These are phyloP conservation scores for Bolinopsis microptera DNA, from an alignment of 37 sponge, comb jelly and placozoan species.

Conservation along the genomic window DNA sequence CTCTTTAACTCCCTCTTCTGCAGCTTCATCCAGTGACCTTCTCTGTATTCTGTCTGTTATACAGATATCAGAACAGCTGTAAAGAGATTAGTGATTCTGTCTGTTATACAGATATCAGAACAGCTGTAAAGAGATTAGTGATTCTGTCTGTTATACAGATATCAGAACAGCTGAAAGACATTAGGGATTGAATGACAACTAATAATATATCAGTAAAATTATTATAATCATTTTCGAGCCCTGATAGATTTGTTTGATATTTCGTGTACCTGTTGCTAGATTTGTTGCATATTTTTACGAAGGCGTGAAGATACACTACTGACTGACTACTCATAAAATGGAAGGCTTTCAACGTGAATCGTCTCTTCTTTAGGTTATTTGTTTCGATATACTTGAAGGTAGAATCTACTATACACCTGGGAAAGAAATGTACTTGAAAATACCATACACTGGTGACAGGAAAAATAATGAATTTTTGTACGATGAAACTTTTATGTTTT, in stretches of 20 bases:
- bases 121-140: too few species aligned
- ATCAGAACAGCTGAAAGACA: too few species aligned
- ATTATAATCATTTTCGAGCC: too few species aligned
- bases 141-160: too few species aligned
- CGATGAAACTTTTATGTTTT: too few species aligned
- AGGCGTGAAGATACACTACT: slow-evolving; percentile 17
- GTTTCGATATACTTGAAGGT: neutral
- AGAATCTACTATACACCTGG: slow-evolving; percentile 41
- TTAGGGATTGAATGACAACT: neutral
- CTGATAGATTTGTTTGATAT: neutral
- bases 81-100: neutral
- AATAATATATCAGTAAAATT: too few species aligned
- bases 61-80: slow-evolving; percentile 2
- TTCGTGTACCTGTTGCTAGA: neutral
- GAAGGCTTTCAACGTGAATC: slow-evolving; percentile 25
- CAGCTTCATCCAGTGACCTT: neutral
- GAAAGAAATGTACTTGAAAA: too few species aligned
- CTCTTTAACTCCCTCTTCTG: neutral
- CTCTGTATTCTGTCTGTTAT: neutral
- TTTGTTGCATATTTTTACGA: slow-evolving; percentile 30
- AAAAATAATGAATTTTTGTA: too few species aligned
- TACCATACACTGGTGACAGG: too few species aligned
- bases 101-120: too few species aligned
- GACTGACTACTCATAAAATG: slow-evolving; percentile 28
- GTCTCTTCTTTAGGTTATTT: neutral